phyloP scores from a whole-genome alignment of 2,113 vertebrate species.

The Dromas ardeola region DNA sequence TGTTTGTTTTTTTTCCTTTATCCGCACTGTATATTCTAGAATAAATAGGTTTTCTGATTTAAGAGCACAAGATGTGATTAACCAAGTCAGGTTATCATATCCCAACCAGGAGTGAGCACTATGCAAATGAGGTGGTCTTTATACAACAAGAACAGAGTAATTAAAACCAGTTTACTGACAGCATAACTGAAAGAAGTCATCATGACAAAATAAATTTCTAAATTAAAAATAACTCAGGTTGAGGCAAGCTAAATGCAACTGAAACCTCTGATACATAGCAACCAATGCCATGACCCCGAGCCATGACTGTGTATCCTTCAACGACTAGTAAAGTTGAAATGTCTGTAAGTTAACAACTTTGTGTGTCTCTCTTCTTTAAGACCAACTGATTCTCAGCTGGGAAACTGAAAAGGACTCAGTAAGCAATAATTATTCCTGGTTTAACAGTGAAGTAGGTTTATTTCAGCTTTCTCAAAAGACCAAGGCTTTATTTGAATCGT shows the following conservation, averaged over 20 bases:
- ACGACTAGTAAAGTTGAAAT: background rate
- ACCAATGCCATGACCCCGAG: background rate
- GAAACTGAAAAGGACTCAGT: background rate
- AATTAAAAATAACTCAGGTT: background rate
- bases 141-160: background rate
- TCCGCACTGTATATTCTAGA: background rate
- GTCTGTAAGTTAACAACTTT: background rate
- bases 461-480: background rate
- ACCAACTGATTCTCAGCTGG: background rate
- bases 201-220: background rate
- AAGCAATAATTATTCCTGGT: background rate
- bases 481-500: background rate
- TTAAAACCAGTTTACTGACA: background rate
- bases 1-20: background rate
- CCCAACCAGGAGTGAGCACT: background rate
- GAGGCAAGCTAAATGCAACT: slow-evolving; percentile 16
- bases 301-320: background rate
- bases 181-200: background rate
- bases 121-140: background rate
- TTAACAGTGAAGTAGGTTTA: background rate
- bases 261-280: background rate
- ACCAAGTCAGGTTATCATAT: background rate
- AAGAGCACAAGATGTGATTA: background rate
- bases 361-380: background rate
- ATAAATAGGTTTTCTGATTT: background rate